Conservation (phyloP, 2,113 vertebrate species). For the Ictidomys tridecemlineatus region DNA sequence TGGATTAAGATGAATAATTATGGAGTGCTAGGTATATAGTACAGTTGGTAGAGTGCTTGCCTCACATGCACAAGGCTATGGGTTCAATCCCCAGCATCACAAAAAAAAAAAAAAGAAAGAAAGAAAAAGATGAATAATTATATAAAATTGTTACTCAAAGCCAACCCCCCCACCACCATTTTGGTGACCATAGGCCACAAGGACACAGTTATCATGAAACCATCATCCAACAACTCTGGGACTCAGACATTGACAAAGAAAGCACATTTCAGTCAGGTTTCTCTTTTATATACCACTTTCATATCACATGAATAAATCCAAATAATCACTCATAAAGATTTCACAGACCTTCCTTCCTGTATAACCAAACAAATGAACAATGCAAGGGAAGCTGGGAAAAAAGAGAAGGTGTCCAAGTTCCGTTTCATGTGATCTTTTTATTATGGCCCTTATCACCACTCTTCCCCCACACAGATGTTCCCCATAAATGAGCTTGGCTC, state of each 20-base stretch:
- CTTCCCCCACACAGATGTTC: constrained; percentile 56
- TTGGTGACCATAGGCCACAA: constrained; percentile 13
- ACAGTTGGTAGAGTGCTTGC: no score
- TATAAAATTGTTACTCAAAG: constrained; percentile 43
- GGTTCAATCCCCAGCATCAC: no score
- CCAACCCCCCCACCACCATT: background rate
- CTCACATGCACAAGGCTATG: no score
- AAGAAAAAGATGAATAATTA: no score
- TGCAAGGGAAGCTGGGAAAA: background rate
- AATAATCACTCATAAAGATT: background rate
- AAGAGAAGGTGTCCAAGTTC: constrained; percentile 60
- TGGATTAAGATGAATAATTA: constrained; percentile 55
- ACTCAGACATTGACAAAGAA: constrained; percentile 39
- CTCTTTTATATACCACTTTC: background rate
- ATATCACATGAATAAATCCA: constrained; percentile 12
- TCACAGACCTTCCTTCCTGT: constrained; percentile 44
- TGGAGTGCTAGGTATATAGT: background rate
- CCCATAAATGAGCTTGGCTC: constrained; percentile 53
- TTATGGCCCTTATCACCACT: background rate
- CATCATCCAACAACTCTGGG: background rate
- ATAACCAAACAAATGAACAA: background rate
- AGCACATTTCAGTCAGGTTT: background rate
- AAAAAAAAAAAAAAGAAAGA: no score
- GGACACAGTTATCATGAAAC: background rate
- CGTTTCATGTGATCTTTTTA: background rate